Conservation (phyloP, 2,888 invertebrate genomes). For the Philereme transversata region DNA sequence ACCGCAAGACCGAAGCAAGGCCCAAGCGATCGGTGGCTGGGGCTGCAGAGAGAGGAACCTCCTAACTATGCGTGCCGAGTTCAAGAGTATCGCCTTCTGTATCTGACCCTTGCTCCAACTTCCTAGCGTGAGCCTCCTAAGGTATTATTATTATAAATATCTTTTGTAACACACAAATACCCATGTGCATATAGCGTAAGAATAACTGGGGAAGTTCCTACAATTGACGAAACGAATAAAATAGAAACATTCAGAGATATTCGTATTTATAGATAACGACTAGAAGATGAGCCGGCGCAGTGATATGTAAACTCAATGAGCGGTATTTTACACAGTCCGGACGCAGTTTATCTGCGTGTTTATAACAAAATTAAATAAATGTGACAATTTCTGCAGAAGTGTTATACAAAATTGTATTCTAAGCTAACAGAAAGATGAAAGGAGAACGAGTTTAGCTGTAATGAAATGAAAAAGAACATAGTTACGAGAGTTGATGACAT, state of each 20-base stretch:
- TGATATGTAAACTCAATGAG: neutral
- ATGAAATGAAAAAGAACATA: constrained; percentile 6
- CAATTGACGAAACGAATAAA: neutral
- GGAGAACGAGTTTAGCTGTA: constrained; percentile 2
- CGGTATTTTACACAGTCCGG: neutral
- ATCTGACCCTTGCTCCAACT: too few species aligned
- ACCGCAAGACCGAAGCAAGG: too few species aligned
- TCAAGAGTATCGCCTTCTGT: too few species aligned
- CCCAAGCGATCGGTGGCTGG: too few species aligned
- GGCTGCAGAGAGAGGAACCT: too few species aligned
- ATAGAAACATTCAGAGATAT: neutral
- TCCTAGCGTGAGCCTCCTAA: too few species aligned
- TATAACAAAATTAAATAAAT: constrained; percentile 42
- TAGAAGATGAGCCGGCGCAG: neutral
- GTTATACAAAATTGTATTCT: neutral
- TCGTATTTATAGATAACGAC: neutral
- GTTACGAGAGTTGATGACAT: constrained; percentile 1
- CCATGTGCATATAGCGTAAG: neutral
- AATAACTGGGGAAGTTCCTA: neutral
- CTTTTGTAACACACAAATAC: too few species aligned
- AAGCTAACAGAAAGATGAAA: constrained; percentile 9
- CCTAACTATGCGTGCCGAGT: too few species aligned
- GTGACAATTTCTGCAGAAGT: constrained; percentile 4
- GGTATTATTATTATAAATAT: too few species aligned
- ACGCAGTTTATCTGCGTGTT: constrained; percentile 12